These are phyloP conservation scores for Lepidochrysops patricia DNA, from an alignment of 2,888 invertebrate species.

Conservation along the genomic window DNA sequence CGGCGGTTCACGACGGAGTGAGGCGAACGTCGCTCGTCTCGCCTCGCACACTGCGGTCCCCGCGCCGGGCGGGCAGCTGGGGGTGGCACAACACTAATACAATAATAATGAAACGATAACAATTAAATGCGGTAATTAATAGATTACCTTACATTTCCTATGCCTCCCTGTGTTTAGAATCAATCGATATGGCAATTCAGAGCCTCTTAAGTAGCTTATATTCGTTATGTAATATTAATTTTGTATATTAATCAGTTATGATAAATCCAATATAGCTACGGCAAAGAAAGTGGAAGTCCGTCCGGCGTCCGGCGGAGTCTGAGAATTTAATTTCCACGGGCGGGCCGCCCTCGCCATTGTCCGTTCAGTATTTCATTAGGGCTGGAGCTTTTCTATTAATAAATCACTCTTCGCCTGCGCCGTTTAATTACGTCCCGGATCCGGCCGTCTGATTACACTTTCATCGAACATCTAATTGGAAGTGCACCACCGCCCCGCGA, in stretches of 20 bases:
- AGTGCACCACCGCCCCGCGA: slow-evolving; percentile 36
- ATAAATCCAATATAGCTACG: slow-evolving; percentile 24
- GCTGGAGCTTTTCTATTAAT: slow-evolving; percentile 74
- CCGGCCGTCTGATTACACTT: slow-evolving; percentile 73
- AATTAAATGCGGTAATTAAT: slow-evolving; percentile 72
- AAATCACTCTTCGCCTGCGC: slow-evolving; percentile 73
- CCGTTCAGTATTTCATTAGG: slow-evolving; percentile 74
- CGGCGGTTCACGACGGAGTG: slow-evolving; percentile 54
- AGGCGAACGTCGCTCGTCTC: slow-evolving; percentile 30
- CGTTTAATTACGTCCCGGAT: slow-evolving; percentile 73
- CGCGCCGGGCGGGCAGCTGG: slow-evolving; percentile 36
- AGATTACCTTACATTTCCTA: not conserved
- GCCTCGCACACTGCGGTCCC: slow-evolving; percentile 28
- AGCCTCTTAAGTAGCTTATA: too few relatives aligned
- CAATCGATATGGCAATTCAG: too few relatives aligned
- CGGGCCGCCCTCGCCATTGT: slow-evolving; percentile 68
- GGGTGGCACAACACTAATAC: slow-evolving; percentile 71
- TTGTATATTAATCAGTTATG: not conserved
- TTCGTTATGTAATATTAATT: not conserved
- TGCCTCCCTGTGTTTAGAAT: not conserved
- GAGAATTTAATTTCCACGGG: slow-evolving; percentile 71
- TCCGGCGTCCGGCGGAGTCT: slow-evolving; percentile 43
- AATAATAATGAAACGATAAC: slow-evolving; percentile 73
- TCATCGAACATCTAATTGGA: slow-evolving; percentile 75
- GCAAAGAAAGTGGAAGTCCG: slow-evolving; percentile 57